Evolutionary conservation across 2,797 vertebrate species (phyloP).

Genomic region (Spea hammondii): DNA sequence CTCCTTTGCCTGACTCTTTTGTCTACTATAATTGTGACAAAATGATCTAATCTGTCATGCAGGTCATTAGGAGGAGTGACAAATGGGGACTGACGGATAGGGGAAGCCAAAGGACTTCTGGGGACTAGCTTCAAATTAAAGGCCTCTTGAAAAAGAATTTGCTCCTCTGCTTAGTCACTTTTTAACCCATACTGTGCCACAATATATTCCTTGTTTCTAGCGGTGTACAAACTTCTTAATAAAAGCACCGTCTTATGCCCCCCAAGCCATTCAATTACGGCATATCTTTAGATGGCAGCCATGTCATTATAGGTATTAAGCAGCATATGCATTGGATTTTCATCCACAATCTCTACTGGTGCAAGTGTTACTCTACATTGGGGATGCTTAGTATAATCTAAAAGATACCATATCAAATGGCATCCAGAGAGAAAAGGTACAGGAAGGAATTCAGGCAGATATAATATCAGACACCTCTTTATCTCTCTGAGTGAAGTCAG

Average conservation of each 20-base stretch:
- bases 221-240: background rate
- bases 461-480: slow-evolving; percentile 33
- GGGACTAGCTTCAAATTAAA: slow-evolving; percentile 21
- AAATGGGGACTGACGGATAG: slow-evolving; percentile 38
- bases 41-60: slow-evolving; percentile 51
- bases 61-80: slow-evolving; percentile 49
- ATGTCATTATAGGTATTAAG: slow-evolving; percentile 2
- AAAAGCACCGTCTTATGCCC: background rate
- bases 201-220: background rate
- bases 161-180: slow-evolving; percentile 2
- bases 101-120: slow-evolving; percentile 32
- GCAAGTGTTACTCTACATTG: background rate
- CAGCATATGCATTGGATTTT: background rate
- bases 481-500: slow-evolving; percentile 38
- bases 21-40: slow-evolving; percentile 49
- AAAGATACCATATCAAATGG: slow-evolving; percentile 35
- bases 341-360: background rate
- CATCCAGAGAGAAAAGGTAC: slow-evolving; percentile 19
- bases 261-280: background rate
- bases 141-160: slow-evolving; percentile 14
- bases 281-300: background rate
- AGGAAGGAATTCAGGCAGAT: slow-evolving; percentile 37
- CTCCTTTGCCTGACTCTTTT: slow-evolving; percentile 38
- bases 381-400: slow-evolving; percentile 17
- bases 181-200: background rate